Conservation (phyloP, 2,113 vertebrate genomes). For the Vidua macroura region DNA sequence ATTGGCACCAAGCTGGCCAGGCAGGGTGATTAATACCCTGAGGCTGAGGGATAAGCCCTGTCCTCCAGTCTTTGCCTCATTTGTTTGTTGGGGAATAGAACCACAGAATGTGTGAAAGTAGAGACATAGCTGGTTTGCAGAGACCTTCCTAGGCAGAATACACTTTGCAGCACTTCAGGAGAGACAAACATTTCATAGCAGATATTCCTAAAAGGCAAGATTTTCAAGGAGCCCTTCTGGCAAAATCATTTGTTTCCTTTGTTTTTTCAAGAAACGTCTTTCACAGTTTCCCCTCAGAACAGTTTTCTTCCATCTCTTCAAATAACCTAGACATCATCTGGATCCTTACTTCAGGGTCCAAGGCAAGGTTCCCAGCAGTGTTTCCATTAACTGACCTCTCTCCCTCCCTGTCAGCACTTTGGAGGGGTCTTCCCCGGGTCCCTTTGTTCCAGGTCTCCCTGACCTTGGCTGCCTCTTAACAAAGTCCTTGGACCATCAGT, state of each 20-base stretch:
- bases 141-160: not conserved
- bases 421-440: conserved; percentile 29
- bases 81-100: not conserved
- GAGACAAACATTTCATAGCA: not conserved
- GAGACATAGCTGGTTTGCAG: not conserved
- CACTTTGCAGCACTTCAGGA: not conserved
- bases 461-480: conserved; percentile 19
- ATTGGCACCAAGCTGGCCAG: conserved; percentile 19
- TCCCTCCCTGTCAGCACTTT: conserved; percentile 24
- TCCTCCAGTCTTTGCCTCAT: not conserved
- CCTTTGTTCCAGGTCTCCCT: conserved; percentile 28
- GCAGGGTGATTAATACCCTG: conserved; percentile 10
- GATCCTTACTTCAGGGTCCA: not conserved
- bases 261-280: not conserved
- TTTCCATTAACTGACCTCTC: conserved; percentile 43
- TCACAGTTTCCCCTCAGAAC: not conserved
- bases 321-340: not conserved
- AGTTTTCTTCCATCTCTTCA: not conserved
- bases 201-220: not conserved
- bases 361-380: not conserved
- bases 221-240: not conserved
- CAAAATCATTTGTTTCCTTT: not conserved
- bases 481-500: conserved; percentile 18
- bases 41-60: not conserved
- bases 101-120: not conserved